phyloP scores from a whole-genome alignment of 2,797 vertebrate species.

The Chromobotia macracanthus region DNA sequence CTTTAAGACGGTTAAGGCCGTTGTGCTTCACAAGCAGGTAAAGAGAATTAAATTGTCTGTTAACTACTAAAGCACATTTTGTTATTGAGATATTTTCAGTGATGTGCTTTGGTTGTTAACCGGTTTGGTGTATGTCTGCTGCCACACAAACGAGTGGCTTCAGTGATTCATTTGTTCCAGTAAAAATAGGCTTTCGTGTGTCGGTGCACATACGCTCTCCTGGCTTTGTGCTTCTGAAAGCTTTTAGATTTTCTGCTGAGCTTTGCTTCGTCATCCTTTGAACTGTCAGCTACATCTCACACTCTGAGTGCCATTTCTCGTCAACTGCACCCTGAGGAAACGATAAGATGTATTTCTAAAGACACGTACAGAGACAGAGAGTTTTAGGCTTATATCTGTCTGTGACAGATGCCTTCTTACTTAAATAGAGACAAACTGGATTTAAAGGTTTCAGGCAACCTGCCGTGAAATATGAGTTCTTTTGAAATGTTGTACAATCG shows the following conservation, averaged over 20 bases:
- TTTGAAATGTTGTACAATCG: not conserved
- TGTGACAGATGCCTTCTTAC: not conserved
- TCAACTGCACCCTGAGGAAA: not conserved
- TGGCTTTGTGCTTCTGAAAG: slow-evolving; percentile 77
- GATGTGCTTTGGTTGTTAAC: slow-evolving; percentile 1
- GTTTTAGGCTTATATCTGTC: not conserved
- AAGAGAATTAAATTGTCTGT: not conserved
- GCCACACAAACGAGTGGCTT: not conserved
- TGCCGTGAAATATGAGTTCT: slow-evolving; percentile 1
- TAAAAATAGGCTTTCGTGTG: slow-evolving; percentile 54
- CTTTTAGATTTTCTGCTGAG: slow-evolving; percentile 63
- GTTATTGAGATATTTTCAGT: not conserved
- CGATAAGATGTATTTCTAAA: not conserved
- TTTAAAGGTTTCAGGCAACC: not conserved
- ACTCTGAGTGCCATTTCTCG: slow-evolving; percentile 9
- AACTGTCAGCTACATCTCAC: slow-evolving; percentile 26
- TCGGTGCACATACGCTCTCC: slow-evolving; percentile 59
- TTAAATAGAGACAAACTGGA: slow-evolving; percentile 8
- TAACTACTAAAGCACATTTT: not conserved
- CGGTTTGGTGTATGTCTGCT: not conserved
- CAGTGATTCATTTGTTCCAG: slow-evolving; percentile 52
- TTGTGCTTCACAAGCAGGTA: slow-evolving; percentile 24
- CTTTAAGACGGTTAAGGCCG: not conserved
- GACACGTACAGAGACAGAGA: not conserved
- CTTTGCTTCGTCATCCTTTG: slow-evolving; percentile 50